A percentile compares a stretch with the other conserved stretches of the same genome.
Conservation (phyloP, 1,140 invertebrate genomes). For the Paralvinella palmiformis region DNA sequence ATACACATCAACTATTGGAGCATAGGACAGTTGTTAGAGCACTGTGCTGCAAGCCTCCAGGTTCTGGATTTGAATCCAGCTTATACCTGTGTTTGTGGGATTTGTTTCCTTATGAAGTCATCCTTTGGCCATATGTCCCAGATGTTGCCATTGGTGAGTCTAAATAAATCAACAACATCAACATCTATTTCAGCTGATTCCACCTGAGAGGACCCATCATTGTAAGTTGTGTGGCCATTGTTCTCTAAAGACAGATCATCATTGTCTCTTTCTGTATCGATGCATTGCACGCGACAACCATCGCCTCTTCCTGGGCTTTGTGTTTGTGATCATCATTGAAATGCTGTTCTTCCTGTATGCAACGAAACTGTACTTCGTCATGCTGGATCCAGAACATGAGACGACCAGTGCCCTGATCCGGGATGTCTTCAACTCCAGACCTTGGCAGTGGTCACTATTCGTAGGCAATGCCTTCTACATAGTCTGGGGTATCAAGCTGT, state of each 20-base stretch:
- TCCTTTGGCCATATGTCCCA: too few relatives aligned
- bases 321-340: conserved; percentile 18
- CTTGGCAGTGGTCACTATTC: background rate
- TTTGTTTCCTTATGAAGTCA: too few relatives aligned
- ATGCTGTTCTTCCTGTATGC: background rate
- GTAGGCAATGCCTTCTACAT: background rate
- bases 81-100: too few relatives aligned
- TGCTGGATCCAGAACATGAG: background rate
- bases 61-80: background rate
- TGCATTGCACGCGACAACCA: conserved; percentile 42
- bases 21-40: background rate
- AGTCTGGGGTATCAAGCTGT: background rate
- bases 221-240: background rate
- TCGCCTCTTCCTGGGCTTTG: conserved; percentile 33
- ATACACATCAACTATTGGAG: too few relatives aligned
- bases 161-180: too few relatives aligned
- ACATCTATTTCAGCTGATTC: conserved; percentile 3
- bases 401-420: background rate
- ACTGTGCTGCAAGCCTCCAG: background rate
- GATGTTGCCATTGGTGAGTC: too few relatives aligned
- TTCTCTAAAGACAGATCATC: conserved; percentile 31
- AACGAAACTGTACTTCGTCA: background rate
- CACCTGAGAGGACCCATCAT: background rate
- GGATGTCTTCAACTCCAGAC: background rate
- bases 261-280: conserved; percentile 41